Base-by-base conservation (phyloP, 1,140 invertebrate genomes). In the Penaeus chinensis region DNA sequence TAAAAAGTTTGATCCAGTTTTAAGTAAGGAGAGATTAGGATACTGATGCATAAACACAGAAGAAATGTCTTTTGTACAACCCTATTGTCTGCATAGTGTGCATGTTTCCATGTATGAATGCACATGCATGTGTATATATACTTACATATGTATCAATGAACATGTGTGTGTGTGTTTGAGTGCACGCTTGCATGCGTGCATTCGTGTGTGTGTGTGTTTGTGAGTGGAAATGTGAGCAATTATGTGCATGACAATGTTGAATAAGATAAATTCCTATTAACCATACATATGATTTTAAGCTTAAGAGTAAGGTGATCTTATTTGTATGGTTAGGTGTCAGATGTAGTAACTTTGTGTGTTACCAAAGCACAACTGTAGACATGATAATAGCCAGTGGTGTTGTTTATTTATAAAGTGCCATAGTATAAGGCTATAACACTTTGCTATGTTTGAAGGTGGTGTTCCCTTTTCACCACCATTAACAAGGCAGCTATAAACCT, bases 401-500 rank as follows among this genome's bases (percentile, higher is more conserved):
- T 77, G 54, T 61, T 79, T n/a, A 61, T 22, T 20, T 24, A 79
- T 60, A 79, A 24, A 16, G 18, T 71, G 27, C 76, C 76, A 61
- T 27, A 61, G 47, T 47, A 76, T 61, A 66, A 84, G 63, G 42
- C 13, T 74, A 42, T 74, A 60, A 61, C 19, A 47, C 22, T 60
- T 42, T 61, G 62, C 66, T n/a, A 27, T 47, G 62, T 54, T 42
- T 76, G 76, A 20, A 76, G 60, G 60, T 71, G 61, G 66, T 76
- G 82, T 84, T 54, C 54, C 54, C 54, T 54, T 16, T 54, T 16
- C 82, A 76, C 37, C 82, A 76, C 82, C 71, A 66, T 84, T 22
- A 74, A 61, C 32, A 74, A 84, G 82, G 82, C 82, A 84, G 82
- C 82, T 84, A 84, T 84, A 24, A 74, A 24, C 63, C 47, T 84